Evolutionary conservation across 2,888 invertebrate genomes (phyloP), one percentile per base, ranked within the genome.

Genomic region (Leptothorax acervorum): DNA sequence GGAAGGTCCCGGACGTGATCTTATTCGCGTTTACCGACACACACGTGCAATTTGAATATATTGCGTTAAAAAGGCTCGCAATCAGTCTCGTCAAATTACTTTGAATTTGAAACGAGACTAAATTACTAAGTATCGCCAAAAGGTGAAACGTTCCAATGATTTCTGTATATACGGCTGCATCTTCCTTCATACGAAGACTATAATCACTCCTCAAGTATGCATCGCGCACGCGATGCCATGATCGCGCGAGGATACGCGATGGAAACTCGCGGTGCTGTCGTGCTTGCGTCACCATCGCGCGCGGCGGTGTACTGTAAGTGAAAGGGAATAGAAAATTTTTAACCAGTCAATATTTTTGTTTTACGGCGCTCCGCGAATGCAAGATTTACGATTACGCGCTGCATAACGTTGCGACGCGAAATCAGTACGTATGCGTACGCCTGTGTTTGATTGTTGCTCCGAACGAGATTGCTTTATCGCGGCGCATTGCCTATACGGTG

Each of bases 301-400:
- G 53, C 53, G n/a, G 57, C 63, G 60, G 62, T 70, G 60, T 60
- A 62, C 63, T 60, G 73, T 35, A 51, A 90, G 90, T 90, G 90
- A 90, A 90, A 90, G 89, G 89, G 89, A 89, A 82, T 88, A 75
- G 90, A 82, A 65, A 75, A 87, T 89, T 89, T 89, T 90, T 90
- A 45, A 4, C 62, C 51, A 55, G 63, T 45, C 11, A 28, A 57
- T 57, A 79, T 48, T 55, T 75, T 75, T 75, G 76, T 76, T 45
- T 79, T 57, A 45, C 12, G 8, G 12, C 35, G 48, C 79, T 31
- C 71, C 35, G 35, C 57, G 45, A 70, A 55, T 57, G 48, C 73
- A 3, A 60, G 79, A 81, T 73, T 73, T 62, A 48, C 79, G 79
- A 73, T 81, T 81, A 73, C 60, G 79, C 73, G 57, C 23, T 12